Base-by-base conservation (phyloP, 2,113 vertebrate species). In the Psittacus erithacus region DNA sequence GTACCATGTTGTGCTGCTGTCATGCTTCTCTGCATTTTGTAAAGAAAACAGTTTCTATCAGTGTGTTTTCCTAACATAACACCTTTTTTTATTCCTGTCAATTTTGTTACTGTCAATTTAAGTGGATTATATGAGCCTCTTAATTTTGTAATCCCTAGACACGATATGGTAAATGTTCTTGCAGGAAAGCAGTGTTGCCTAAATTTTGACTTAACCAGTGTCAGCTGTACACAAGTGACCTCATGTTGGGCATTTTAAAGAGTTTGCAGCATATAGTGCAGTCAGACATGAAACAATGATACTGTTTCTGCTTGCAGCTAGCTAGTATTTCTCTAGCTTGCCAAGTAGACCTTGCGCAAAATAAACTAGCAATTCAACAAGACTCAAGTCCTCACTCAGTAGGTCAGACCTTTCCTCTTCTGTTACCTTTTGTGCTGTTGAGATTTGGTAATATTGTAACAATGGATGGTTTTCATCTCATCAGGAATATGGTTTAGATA, bases 1-100 rank as follows among this genome's bases (percentile, higher is more conserved):
- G 59, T 95, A 88, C 84, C n/a, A 25, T 85, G 76, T 94, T 93
- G 73, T 94, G 31, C 84, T 93, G 52, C 83, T 90, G 57, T 95
- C 93, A 95, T 2, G 4, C 60, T 94, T 88, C 29, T 77, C 55
- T 86, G 38, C 7, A 1, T 93, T 77, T 92, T 88, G 82, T 33
- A 2, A 85, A 82, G 90, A 69, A 95, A 83, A 79, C 6, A 3
- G 13, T 75, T 97, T 94, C 43, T 90, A 63, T 94, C 49, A 46
- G 27, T 47, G n/a, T n/a, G 52, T 95, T 95, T 41, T 43, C 50
- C 64, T 85, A 35, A 22, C 19, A 6, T 80, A 77, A 87, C 23
- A 2, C 27, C 17, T 88, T 83, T 74, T 70, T 82, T 71, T 69
- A 77, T 70, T 91, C 46, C 74, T 82, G 64, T 80, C 70, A 41